Evolutionary conservation across 2,113 vertebrate genomes (phyloP).

Genomic region (Blennius ocellaris): DNA sequence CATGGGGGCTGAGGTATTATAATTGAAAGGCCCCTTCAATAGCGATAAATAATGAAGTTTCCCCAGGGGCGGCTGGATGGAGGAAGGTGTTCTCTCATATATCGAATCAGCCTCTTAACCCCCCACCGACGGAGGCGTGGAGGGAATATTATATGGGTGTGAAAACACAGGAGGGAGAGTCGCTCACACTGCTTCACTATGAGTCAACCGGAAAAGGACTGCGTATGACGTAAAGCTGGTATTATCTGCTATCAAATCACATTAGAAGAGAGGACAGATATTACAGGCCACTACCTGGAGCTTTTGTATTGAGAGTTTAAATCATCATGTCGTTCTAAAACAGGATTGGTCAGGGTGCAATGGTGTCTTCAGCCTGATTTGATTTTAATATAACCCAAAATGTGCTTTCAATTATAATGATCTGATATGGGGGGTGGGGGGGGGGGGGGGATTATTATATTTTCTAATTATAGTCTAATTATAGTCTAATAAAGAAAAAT

Average conservation of each 20-base stretch:
- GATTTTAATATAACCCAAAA: no score
- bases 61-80: slow-evolving; percentile 56
- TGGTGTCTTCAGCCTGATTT: no score
- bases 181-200: slow-evolving; percentile 53
- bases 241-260: slow-evolving; percentile 14
- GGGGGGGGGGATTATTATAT: no score
- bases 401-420: no score
- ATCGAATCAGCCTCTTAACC: slow-evolving; percentile 62
- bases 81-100: slow-evolving; percentile 50
- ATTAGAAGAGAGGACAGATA: neutral
- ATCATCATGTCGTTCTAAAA: no score
- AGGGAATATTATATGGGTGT: slow-evolving; percentile 57
- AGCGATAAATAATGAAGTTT: slow-evolving; percentile 73
- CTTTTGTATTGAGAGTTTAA: neutral
- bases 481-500: no score
- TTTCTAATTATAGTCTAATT: no score
- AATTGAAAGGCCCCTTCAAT: slow-evolving; percentile 75
- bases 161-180: slow-evolving; percentile 31
- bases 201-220: slow-evolving; percentile 44
- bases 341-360: no score
- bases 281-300: neutral
- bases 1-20: slow-evolving; percentile 56
- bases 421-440: no score
- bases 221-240: slow-evolving; percentile 10
- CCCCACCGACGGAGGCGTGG: slow-evolving; percentile 53